Percentiles rank a stretch among this genome's conserved stretches.
phyloP scores from a whole-genome alignment of 2,888 invertebrate genomes.

The Cosmia trapezina region DNA sequence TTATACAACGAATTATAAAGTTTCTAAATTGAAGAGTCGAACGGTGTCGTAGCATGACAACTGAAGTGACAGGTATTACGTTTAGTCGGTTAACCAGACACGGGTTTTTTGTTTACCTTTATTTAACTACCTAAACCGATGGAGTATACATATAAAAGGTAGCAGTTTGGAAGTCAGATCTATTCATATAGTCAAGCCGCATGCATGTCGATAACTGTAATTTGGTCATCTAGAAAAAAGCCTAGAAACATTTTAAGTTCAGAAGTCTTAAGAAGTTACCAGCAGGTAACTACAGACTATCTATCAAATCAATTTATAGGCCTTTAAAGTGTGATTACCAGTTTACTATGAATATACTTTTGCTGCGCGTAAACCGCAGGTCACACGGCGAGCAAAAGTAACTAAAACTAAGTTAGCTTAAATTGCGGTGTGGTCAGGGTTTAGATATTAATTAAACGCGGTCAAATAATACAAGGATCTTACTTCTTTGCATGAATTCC shows the following conservation, averaged over 20 bases:
- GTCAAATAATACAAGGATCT: not conserved
- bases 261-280: not conserved
- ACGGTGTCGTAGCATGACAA: no score
- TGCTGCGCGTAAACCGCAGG: no score
- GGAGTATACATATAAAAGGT: not conserved
- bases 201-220: slow-evolving; percentile 42
- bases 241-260: not conserved
- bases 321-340: no score
- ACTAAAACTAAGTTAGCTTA: not conserved
- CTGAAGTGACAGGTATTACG: no score
- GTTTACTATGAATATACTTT: no score
- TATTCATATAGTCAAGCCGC: slow-evolving; percentile 8
- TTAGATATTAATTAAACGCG: not conserved
- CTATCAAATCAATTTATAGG: not conserved
- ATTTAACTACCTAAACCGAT: no score
- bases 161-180: slow-evolving; percentile 39
- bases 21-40: no score
- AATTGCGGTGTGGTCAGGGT: not conserved
- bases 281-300: not conserved
- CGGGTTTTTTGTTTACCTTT: no score
- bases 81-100: no score
- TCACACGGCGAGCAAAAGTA: not conserved
- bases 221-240: not conserved
- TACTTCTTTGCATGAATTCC: not conserved
- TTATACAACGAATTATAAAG: no score